A percentile compares a stretch with the other conserved stretches of the same genome.
phyloP scores from a whole-genome alignment of 2,113 vertebrate genomes.

The Eublepharis macularius region DNA sequence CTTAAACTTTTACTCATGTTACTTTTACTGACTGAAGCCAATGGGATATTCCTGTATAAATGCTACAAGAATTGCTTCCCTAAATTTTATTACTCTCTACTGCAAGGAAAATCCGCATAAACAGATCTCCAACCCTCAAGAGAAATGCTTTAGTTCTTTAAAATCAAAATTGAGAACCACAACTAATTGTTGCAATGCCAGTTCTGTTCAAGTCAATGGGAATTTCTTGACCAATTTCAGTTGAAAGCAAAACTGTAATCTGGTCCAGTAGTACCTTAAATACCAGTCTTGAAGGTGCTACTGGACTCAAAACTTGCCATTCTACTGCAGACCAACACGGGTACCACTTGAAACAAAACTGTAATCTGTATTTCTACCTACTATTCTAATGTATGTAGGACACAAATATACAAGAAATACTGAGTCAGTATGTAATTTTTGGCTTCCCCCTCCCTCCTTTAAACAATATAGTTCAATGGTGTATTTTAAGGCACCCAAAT shows the following conservation, averaged over 20 bases:
- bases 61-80: too few species aligned
- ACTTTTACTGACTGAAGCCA: background rate
- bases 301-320: too few species aligned
- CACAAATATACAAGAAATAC: background rate
- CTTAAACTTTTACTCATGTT: background rate
- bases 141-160: background rate
- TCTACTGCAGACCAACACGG: too few species aligned
- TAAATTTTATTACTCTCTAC: background rate
- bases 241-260: too few species aligned
- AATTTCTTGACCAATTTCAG: background rate
- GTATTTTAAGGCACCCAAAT: accelerated
- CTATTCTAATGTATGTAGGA: background rate
- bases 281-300: too few species aligned
- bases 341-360: background rate
- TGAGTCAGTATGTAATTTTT: background rate
- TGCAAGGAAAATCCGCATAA: accelerated
- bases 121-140: constrained; percentile 5
- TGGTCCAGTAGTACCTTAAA: too few species aligned
- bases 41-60: background rate
- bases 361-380: background rate
- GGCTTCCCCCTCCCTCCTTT: background rate
- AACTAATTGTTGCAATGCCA: background rate
- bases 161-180: background rate
- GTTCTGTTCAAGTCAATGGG: background rate
- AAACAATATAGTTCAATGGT: too few species aligned